Percentiles rank a stretch among this genome's conserved stretches.
Conservation (phyloP, 2,797 vertebrate genomes). For the Otolemur crassicaudatus region DNA sequence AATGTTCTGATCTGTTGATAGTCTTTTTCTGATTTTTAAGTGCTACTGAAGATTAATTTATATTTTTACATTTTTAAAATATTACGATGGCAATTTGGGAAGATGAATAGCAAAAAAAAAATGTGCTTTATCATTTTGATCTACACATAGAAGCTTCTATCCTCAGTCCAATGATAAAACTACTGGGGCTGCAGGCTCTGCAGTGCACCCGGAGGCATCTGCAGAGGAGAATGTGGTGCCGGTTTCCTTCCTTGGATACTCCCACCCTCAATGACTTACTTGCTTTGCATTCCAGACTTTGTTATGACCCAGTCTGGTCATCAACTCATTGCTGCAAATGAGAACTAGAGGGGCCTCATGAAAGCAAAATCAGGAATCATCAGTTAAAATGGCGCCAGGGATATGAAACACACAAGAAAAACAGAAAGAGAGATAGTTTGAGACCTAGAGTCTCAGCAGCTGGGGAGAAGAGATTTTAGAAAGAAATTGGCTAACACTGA, state of each 20-base stretch:
- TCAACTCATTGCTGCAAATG: background rate
- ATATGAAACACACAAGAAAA: background rate
- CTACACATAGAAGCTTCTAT: background rate
- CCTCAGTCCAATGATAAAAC: background rate
- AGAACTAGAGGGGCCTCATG: background rate
- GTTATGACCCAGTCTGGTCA: background rate
- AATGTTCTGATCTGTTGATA: background rate
- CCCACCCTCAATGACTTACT: background rate
- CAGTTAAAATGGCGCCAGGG: background rate
- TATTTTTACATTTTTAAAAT: background rate
- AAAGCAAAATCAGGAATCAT: background rate
- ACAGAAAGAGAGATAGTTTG: rapidly evolving
- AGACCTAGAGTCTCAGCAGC: background rate
- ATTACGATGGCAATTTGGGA: background rate
- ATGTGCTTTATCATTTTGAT: background rate
- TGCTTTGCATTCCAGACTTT: background rate
- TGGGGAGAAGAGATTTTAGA: background rate
- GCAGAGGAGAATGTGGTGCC: background rate
- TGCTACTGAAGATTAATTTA: background rate
- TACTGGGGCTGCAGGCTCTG: background rate
- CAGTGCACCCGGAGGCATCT: background rate
- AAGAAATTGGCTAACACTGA: background rate
- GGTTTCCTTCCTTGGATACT: background rate
- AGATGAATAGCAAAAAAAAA: background rate
- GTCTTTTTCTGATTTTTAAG: background rate